Percentiles rank a stretch among this genome's conserved stretches.
Conservation (phyloP, 2,888 invertebrate species). For the Tipula lateralis region DNA sequence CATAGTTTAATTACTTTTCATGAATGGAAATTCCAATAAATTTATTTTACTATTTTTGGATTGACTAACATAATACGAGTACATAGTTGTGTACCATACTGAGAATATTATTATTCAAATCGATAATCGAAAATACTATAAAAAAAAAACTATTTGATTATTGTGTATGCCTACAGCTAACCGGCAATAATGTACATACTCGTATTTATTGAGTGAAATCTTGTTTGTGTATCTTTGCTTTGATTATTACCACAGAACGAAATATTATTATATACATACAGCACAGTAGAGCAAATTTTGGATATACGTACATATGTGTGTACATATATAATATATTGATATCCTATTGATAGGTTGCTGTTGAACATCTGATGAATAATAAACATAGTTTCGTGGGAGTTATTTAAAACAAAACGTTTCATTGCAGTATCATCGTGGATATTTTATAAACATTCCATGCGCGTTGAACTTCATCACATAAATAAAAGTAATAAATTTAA, state of each 20-base stretch:
- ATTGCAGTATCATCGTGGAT: neutral
- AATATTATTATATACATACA: neutral
- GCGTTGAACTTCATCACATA: neutral
- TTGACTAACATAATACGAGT: too few relatives aligned
- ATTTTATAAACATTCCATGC: neutral
- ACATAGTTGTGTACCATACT: neutral
- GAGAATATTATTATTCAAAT: neutral
- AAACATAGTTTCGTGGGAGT: neutral
- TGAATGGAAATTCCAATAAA: too few relatives aligned
- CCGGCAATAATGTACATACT: neutral
- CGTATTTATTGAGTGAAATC: too few relatives aligned
- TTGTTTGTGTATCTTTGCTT: too few relatives aligned
- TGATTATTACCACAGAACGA: neutral
- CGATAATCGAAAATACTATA: neutral
- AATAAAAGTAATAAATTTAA: neutral
- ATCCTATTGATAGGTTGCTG: neutral
- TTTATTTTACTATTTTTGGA: too few relatives aligned
- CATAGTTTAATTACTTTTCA: too few relatives aligned
- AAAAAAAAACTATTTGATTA: too few relatives aligned
- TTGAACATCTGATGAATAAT: neutral
- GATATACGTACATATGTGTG: too few relatives aligned
- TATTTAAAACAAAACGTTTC: neutral
- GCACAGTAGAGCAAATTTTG: neutral
- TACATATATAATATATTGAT: neutral
- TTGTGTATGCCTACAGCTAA: neutral